A percentile compares a stretch with the other conserved stretches of the same genome.
Conservation (phyloP, 92 coral and sea anemone genomes). For the Paramuricea clavata region DNA sequence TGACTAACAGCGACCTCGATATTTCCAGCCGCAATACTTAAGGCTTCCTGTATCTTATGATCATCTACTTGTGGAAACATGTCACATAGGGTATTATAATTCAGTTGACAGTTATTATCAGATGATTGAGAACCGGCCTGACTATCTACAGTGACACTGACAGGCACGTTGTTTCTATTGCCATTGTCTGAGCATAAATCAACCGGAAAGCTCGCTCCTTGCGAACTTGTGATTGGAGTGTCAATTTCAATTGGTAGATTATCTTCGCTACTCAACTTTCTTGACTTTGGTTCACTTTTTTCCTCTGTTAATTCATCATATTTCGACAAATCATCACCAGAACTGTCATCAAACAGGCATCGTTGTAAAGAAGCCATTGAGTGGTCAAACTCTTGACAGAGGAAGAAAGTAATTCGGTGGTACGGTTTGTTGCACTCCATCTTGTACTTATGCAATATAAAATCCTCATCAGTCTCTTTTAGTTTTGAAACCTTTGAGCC, state of each 20-base stretch:
- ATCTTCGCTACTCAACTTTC: slow-evolving; percentile 11
- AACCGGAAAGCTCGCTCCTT: neutral
- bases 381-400: slow-evolving; percentile 42
- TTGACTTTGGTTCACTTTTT: slow-evolving; percentile 16
- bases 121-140: neutral
- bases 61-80: slow-evolving; percentile 61
- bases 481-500: slow-evolving; percentile 55
- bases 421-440: slow-evolving; percentile 55
- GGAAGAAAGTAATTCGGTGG: slow-evolving; percentile 44
- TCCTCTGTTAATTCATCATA: neutral
- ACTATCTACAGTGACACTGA: neutral
- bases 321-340: neutral
- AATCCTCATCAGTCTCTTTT: slow-evolving; percentile 49
- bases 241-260: slow-evolving; percentile 34
- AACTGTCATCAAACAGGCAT: slow-evolving; percentile 24
- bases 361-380: slow-evolving; percentile 32
- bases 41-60: slow-evolving; percentile 40
- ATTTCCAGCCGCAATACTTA: slow-evolving; percentile 29
- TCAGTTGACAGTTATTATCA: slow-evolving; percentile 19
- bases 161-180: neutral
- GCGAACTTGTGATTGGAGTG: neutral
- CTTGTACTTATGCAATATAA: slow-evolving; percentile 60
- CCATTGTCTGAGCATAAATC: neutral
- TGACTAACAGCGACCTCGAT: slow-evolving; percentile 54
- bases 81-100: slow-evolving; percentile 47